Conservation (phyloP, 2,797 vertebrate species). For the Meda fulgida region DNA sequence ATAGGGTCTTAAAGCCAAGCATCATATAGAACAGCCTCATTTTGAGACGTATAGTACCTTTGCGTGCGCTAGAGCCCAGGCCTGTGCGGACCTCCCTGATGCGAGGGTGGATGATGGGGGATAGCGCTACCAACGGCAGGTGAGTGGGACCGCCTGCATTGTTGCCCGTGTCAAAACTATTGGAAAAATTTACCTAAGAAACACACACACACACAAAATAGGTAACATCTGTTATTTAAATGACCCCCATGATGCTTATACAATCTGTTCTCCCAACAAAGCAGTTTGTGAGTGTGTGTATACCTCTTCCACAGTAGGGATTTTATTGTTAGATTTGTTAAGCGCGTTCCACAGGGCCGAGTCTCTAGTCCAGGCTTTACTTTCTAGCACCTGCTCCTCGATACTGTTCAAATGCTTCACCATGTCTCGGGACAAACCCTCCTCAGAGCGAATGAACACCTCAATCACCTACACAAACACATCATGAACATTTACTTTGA, state of each 20-base stretch:
- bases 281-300: not conserved
- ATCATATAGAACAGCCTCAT: not conserved
- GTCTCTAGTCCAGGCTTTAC: conserved; percentile 85
- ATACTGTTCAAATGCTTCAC: conserved; percentile 96
- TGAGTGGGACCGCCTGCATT: conserved; percentile 77
- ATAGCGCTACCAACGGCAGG: conserved; percentile 88
- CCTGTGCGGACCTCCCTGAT: conserved; percentile 92
- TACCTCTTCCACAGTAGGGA: conserved; percentile 96
- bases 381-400: conserved; percentile 96
- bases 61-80: conserved; percentile 82
- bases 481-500: not conserved
- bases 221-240: not conserved
- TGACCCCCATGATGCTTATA: not conserved
- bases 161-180: conserved; percentile 86
- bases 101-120: conserved; percentile 94
- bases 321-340: conserved; percentile 80
- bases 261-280: not conserved
- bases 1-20: not conserved
- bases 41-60: conserved; percentile 68
- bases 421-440: conserved; percentile 95
- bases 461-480: conserved; percentile 87
- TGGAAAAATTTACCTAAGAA: conserved; percentile 90
- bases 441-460: conserved; percentile 95
- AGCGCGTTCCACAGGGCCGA: conserved; percentile 89
- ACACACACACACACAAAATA: not conserved